A percentile compares a stretch with the other conserved stretches of the same genome.
Evolutionary conservation across 2,797 vertebrate species (phyloP).

Genomic region (Anas georgica): DNA sequence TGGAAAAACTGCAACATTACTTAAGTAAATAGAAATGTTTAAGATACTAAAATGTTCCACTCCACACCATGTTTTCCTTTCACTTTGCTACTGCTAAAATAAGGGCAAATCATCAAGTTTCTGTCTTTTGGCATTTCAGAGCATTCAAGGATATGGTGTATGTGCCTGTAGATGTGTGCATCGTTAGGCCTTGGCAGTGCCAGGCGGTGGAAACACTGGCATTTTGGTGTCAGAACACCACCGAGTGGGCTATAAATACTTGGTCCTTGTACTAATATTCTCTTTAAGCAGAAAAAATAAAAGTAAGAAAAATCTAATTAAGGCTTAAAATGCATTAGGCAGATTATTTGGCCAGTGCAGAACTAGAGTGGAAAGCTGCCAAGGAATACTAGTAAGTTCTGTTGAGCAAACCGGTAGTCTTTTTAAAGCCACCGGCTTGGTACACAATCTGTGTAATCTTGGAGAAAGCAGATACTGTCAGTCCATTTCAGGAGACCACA

Average conservation of each 20-base stretch:
- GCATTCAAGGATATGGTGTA: neutral
- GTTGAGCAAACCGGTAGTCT: neutral
- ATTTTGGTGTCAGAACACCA: neutral
- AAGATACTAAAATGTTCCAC: neutral
- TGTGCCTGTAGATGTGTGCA: neutral
- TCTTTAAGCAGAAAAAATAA: neutral
- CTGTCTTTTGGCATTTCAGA: neutral
- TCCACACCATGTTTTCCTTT: neutral
- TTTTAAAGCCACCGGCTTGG: neutral
- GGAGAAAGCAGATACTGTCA: neutral
- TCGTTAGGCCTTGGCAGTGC: neutral
- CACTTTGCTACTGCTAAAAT: neutral
- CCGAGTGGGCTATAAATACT: neutral
- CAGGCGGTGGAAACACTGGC: neutral
- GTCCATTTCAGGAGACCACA: neutral
- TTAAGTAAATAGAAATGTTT: neutral
- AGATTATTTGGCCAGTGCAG: constrained; percentile 12
- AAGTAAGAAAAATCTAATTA: neutral
- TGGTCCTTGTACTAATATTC: neutral
- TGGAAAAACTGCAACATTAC: neutral
- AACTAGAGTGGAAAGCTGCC: neutral
- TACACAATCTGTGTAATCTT: neutral
- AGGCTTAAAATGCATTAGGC: constrained; percentile 38
- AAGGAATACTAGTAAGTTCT: neutral
- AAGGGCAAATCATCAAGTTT: neutral